phyloP scores from a whole-genome alignment of 2,888 invertebrate species.

The Himalopsyche japonica region DNA sequence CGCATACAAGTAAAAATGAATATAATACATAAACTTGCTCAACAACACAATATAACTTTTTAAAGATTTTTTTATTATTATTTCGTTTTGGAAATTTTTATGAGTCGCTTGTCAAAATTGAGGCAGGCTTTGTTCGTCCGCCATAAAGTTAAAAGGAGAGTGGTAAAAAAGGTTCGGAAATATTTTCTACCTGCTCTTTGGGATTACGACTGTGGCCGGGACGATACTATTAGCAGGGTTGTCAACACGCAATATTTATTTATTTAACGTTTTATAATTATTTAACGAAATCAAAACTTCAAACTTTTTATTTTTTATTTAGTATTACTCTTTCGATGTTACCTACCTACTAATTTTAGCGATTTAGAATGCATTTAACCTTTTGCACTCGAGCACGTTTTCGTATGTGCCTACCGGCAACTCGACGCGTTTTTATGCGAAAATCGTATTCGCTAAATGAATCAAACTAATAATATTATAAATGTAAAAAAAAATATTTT shows the following conservation, averaged over 20 bases:
- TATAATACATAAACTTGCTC: constrained; percentile 21
- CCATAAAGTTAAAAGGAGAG: constrained; percentile 28
- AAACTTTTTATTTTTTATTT: no score
- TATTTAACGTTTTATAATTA: no score
- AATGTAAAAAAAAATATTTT: no score
- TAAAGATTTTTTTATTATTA: constrained; percentile 9
- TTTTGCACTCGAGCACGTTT: no score
- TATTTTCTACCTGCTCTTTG: constrained; percentile 34
- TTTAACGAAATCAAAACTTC: no score
- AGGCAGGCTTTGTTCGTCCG: constrained; percentile 36
- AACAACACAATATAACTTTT: constrained; percentile 18
- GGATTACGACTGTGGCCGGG: constrained; percentile 7
- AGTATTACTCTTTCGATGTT: no score
- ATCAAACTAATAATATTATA: no score
- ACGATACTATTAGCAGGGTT: constrained; percentile 5
- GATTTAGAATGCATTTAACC: no score
- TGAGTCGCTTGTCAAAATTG: constrained; percentile 36
- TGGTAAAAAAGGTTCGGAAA: constrained; percentile 31
- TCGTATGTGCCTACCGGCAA: no score
- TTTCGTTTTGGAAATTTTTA: constrained; percentile 14
- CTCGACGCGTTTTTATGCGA: no score
- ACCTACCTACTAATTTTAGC: no score
- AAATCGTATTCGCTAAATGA: no score
- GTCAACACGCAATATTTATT: not conserved
- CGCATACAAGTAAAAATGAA: not conserved